Percentiles rank a stretch among this genome's conserved stretches.
phyloP scores from a whole-genome alignment of 1,140 invertebrate species.

The Heterodera schachtii region DNA sequence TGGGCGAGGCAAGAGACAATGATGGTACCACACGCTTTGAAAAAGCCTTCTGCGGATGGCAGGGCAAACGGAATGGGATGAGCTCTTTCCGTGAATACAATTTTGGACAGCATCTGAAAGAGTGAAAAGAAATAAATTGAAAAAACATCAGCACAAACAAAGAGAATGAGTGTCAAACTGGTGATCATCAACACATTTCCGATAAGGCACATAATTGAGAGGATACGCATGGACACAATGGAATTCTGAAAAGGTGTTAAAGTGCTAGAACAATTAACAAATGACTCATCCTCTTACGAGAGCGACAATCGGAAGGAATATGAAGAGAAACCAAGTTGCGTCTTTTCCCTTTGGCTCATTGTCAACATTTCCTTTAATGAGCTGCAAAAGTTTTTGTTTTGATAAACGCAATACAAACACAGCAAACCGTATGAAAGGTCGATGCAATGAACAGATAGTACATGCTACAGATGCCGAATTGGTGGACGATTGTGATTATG shows the following conservation, averaged over 20 bases:
- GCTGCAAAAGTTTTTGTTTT: too few species aligned
- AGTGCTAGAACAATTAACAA: too few species aligned
- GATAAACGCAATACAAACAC: too few species aligned
- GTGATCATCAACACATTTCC: constrained; percentile 60
- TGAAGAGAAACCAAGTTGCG: constrained; percentile 35
- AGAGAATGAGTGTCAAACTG: constrained; percentile 53
- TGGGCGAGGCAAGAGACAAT: constrained; percentile 63
- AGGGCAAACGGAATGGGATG: constrained; percentile 54
- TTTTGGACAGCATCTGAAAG: constrained; percentile 47
- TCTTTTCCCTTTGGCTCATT: too few species aligned
- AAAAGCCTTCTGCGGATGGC: constrained; percentile 41
- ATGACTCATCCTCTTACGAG: background rate
- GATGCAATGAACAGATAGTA: constrained; percentile 59
- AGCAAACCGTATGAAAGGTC: constrained; percentile 52
- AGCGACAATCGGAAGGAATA: constrained; percentile 42
- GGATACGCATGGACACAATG: constrained; percentile 35
- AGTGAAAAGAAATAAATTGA: background rate
- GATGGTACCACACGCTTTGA: constrained; percentile 54
- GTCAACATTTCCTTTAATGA: too few species aligned
- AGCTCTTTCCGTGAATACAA: constrained; percentile 11
- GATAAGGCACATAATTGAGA: constrained; percentile 38
- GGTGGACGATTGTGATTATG: constrained; percentile 41
- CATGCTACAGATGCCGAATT: constrained; percentile 59
- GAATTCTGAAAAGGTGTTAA: constrained; percentile 28
- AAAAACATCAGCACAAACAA: constrained; percentile 38